Conservation (phyloP, 2,888 invertebrate species). For the Eledona agricola region DNA sequence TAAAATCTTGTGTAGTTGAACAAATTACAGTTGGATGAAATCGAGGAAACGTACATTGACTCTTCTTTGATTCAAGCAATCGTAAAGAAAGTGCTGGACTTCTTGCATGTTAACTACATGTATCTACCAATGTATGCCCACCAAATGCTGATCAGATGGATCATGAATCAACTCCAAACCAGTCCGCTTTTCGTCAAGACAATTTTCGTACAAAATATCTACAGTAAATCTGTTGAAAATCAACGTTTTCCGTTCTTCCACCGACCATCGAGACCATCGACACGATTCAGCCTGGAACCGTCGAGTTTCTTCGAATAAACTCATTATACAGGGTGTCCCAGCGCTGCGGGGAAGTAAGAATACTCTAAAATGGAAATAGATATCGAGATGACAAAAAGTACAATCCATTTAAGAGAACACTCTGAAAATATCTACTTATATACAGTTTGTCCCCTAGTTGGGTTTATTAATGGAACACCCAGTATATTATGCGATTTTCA, state of each 20-base stretch:
- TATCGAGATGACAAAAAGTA: too few relatives aligned
- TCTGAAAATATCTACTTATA: too few relatives aligned
- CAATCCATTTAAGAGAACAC: too few relatives aligned
- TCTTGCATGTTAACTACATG: slow-evolving; percentile 50
- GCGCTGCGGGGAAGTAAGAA: too few relatives aligned
- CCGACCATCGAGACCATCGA: neutral
- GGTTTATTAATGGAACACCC: too few relatives aligned
- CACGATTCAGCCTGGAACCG: too few relatives aligned
- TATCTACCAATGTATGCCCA: slow-evolving; percentile 60
- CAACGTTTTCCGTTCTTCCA: slow-evolving; percentile 1
- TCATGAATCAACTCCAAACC: slow-evolving; percentile 46
- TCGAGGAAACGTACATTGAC: slow-evolving; percentile 50
- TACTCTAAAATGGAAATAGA: too few relatives aligned
- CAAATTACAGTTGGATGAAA: slow-evolving; percentile 43
- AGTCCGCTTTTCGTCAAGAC: slow-evolving; percentile 22
- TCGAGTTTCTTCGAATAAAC: too few relatives aligned
- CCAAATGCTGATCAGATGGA: slow-evolving; percentile 51
- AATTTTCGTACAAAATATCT: neutral
- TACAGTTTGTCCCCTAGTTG: too few relatives aligned
- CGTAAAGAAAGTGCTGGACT: slow-evolving; percentile 54
- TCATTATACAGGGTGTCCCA: too few relatives aligned
- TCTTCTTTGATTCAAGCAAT: slow-evolving; percentile 51
- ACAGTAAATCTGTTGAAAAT: too few relatives aligned
- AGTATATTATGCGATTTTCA: too few relatives aligned
- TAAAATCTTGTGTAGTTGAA: slow-evolving; percentile 46